Evolutionary conservation across 2,888 invertebrate genomes (phyloP), one percentile per base, ranked within the genome.

Genomic region (Scrobipalpa costella): DNA sequence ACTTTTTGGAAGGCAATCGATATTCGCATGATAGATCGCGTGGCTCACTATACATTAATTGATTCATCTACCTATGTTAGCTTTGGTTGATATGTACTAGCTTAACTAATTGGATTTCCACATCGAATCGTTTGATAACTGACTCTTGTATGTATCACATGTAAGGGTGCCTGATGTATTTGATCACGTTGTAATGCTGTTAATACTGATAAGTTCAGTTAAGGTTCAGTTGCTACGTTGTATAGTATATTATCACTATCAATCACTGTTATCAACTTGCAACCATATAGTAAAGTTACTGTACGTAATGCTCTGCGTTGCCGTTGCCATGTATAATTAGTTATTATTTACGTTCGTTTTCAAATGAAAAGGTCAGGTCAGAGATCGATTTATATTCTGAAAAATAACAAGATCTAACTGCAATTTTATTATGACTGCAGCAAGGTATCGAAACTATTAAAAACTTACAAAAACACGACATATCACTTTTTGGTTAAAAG

Each of bases 401-500:
- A 1, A 40, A 13, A 40, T 3, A 13, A 13, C 13, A 11, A 40
- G 2, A 13, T 13, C 1, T 40, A 40, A 40, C 8, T 13, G 13
- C 40, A 40, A 15, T 44, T 44, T 44, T 44, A n/a, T 44, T 44
- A 44, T 9, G 15, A n/a, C n/a, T 44, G 44, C 44, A 44, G 44
- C 44, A 7, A 15, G 15, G 44, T 6, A 15, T 7, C 13, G 8
- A 13, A 40, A 40, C 13, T 49, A 49, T 17, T 17, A 52, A 52
- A 55, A 11, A 7, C 27, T 21, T n/a, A n/a, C n/a, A 33, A 27
- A 55, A 33, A 33, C 55, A 55, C 55, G n/a, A 55, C 55, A 55
- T 33, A 55, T 50, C 50, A 11, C 19, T 21, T 11, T 50, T 50
- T 50, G 21, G 21, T 19, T 34, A 17, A 9, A 57, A 27, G 27